These are phyloP conservation scores for Malurus alboscapulatus DNA, from an alignment of 2,113 vertebrate species.

Conservation along the genomic window DNA sequence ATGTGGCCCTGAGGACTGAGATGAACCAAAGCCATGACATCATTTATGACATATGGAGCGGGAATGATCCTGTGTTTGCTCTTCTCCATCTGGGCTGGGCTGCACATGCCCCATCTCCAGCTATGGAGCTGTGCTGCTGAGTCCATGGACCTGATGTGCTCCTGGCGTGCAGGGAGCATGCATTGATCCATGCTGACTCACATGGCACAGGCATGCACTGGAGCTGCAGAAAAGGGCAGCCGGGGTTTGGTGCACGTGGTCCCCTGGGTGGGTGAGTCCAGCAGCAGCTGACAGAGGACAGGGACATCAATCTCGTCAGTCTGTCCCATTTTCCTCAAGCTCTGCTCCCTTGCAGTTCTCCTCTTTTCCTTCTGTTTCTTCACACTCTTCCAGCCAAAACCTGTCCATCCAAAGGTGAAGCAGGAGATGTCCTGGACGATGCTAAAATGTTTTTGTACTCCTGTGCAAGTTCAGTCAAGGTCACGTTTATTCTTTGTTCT, in stretches of 20 bases:
- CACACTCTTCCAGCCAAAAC: neutral
- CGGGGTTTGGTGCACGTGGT: neutral
- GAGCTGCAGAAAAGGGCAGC: neutral
- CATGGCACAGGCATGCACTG: rapidly evolving
- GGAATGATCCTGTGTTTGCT: neutral
- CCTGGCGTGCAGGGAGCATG: neutral
- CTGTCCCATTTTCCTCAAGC: neutral
- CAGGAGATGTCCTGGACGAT: neutral
- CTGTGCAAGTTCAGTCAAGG: neutral
- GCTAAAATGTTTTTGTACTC: neutral
- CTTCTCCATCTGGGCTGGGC: neutral
- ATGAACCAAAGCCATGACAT: neutral
- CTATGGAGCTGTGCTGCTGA: neutral
- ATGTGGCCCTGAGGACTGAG: neutral
- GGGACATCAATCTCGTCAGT: neutral
- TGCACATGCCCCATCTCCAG: neutral
- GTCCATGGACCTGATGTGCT: neutral
- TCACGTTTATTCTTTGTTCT: neutral
- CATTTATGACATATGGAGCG: neutral
- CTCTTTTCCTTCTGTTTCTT: neutral
- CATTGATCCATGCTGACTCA: neutral
- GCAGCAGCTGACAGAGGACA: neutral
- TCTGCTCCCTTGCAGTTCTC: neutral
- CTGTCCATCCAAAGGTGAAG: neutral
- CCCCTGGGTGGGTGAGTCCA: neutral